Base-by-base conservation (phyloP, 2,113 vertebrate genomes). In the Daboia siamensis region DNA sequence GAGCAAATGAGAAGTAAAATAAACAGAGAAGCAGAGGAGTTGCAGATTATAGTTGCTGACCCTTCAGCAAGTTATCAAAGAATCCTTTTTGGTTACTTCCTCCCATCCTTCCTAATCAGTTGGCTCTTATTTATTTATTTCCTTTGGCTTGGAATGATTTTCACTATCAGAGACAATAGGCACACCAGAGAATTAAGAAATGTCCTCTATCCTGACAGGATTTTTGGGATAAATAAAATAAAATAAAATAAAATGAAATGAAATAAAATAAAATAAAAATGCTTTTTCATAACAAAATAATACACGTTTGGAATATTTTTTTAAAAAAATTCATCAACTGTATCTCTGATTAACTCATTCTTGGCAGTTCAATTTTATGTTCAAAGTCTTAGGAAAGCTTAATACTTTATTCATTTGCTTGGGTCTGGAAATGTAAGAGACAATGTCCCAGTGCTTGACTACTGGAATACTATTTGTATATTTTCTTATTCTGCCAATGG, bases 41-140 rank as follows among this genome's bases (percentile, higher is more conserved):
- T 8, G 59, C 5, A 93, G 26, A 95, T 93, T 86, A 93, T 10
- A 91, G 86, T 61, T 87, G 39, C 21, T 88, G 61, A 94, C 39
- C 24, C 51, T 92, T 95, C 94, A 93, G 44, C 64, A 95, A 86
- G 33, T 80, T 95, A 93, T 90, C 2, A 3, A 95, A 95, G 21
- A 54, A 2, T 9, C 11, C 3, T 92, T 6, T 46, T 51, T 89
- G 24, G 23, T n/a, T 94, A n/a, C 57, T 95, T 96, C 33, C 3
- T 90, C 84, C 64, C 90, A 17, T 39, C 15, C n/a, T 95, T 94
- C 29, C 86, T 87, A 93, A 94, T 94, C 20, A 93, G 4, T 46
- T 96, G 21, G 26, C n/a, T 93, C 86, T 93, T 94, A 89, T 88
- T 94, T 93, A 90, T 90, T 94, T 95, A 44, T 90, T 95, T 93